Evolutionary conservation across 2,113 vertebrate species (phyloP).

Genomic region (Sterna hirundo): DNA sequence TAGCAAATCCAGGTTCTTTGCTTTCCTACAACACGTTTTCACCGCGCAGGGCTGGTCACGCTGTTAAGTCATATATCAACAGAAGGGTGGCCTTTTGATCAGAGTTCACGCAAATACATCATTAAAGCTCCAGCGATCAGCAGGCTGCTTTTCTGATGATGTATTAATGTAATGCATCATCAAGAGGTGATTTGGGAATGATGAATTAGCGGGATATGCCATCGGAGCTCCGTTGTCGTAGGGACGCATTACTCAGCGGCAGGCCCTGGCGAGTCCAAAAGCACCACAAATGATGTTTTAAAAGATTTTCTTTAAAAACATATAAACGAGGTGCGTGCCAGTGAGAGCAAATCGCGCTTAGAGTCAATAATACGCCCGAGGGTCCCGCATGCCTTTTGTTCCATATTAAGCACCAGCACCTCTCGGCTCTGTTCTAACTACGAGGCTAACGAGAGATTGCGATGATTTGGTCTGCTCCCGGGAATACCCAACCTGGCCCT

Average conservation of each 20-base stretch:
- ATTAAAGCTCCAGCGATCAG: neutral
- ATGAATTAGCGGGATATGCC: neutral
- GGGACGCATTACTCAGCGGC: neutral
- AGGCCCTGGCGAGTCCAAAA: neutral
- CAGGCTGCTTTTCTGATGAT: neutral
- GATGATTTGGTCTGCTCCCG: neutral
- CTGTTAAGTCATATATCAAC: neutral
- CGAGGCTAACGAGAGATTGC: rapidly evolving
- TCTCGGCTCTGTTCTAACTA: neutral
- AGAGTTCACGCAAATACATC: constrained; percentile 41
- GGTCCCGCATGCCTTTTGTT: neutral
- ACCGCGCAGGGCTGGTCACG: neutral
- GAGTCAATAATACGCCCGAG: neutral
- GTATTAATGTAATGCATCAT: neutral
- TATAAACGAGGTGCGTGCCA: neutral
- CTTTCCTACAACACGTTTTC: neutral
- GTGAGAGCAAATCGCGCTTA: neutral
- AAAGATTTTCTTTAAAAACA: neutral
- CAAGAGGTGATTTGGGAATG: neutral
- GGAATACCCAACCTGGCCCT: neutral
- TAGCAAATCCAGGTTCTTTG: neutral
- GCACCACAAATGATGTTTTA: neutral
- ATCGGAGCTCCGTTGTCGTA: neutral
- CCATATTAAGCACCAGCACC: neutral
- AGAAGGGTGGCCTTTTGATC: neutral